Evolutionary conservation across 2,888 invertebrate species (phyloP).

Genomic region (Sisyra terminalis): DNA sequence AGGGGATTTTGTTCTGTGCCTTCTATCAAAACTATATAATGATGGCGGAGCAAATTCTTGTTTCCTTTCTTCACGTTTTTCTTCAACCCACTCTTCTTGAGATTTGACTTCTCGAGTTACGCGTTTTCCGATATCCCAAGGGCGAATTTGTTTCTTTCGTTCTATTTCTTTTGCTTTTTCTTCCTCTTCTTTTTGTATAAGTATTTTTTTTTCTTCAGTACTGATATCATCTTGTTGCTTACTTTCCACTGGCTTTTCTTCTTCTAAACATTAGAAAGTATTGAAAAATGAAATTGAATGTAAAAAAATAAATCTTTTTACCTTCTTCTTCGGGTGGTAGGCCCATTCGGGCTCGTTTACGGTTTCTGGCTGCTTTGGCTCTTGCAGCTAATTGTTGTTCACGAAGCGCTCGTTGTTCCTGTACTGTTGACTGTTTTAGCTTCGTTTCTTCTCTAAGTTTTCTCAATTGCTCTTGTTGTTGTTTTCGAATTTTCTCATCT

Average conservation of each 20-base stretch:
- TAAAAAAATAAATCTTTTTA: no score
- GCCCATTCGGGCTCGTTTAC: slow-evolving; percentile 57
- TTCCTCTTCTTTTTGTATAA: slow-evolving; percentile 21
- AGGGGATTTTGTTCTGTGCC: neutral
- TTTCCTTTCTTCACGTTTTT: slow-evolving; percentile 52
- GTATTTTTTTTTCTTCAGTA: slow-evolving; percentile 24
- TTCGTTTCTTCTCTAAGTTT: slow-evolving; percentile 54
- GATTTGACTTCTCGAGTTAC: slow-evolving; percentile 40
- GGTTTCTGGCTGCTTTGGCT: slow-evolving; percentile 51
- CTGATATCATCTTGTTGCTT: slow-evolving; percentile 13
- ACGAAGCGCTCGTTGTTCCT: slow-evolving; percentile 39
- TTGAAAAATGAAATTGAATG: slow-evolving; percentile 2
- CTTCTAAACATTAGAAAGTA: slow-evolving; percentile 18
- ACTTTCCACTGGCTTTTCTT: slow-evolving; percentile 17
- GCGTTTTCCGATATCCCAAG: slow-evolving; percentile 59
- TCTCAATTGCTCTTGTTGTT: slow-evolving; percentile 65
- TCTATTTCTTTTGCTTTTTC: slow-evolving; percentile 31
- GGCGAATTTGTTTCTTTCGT: slow-evolving; percentile 39
- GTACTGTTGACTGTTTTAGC: slow-evolving; percentile 44
- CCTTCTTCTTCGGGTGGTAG: slow-evolving; percentile 47
- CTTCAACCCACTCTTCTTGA: slow-evolving; percentile 63
- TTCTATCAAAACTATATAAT: slow-evolving; percentile 14
- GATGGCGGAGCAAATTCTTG: slow-evolving; percentile 63
- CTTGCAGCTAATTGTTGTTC: slow-evolving; percentile 52
- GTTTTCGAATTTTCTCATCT: slow-evolving; percentile 58